A percentile compares a stretch with the other conserved stretches of the same genome.
Conservation (phyloP, 2,888 invertebrate genomes). For the Polyommatus icarus region DNA sequence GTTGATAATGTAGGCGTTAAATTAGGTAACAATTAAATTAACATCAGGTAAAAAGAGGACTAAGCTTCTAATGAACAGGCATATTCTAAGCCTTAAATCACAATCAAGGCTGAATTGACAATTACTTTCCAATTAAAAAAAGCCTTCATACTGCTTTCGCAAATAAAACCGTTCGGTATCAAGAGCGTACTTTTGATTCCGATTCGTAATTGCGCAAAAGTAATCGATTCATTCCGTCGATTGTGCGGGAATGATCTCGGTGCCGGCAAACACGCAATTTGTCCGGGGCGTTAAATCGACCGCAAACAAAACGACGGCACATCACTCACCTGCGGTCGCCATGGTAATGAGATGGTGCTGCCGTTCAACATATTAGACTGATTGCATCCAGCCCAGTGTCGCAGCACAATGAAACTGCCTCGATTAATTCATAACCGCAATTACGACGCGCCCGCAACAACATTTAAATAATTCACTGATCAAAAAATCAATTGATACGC, state of each 20-base stretch:
- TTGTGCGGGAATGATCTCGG: conserved; percentile 67
- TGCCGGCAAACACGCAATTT: conserved; percentile 77
- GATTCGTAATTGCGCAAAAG: conserved; percentile 61
- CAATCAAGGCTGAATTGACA: not conserved
- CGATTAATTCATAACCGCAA: conserved; percentile 48
- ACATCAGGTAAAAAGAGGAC: not conserved
- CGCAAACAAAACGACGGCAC: conserved; percentile 76
- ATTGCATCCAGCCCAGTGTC: conserved; percentile 61
- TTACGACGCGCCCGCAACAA: conserved; percentile 38
- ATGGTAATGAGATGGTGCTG: conserved; percentile 79
- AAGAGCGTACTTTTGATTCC: not conserved
- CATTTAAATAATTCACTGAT: conserved; percentile 39
- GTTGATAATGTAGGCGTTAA: not conserved
- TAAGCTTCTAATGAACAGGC: not conserved
- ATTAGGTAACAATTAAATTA: conserved; percentile 14
- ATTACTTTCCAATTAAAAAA: not conserved
- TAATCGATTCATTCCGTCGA: conserved; percentile 63
- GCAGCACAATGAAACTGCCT: conserved; percentile 44
- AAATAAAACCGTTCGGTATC: not conserved
- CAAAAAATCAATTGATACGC: conserved; percentile 32
- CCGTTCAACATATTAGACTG: conserved; percentile 78
- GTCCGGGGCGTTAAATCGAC: conserved; percentile 78
- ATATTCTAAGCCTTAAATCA: not conserved
- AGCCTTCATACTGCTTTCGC: not conserved
- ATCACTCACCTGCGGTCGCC: conserved; percentile 79